phyloP scores from a whole-genome alignment of 2,797 vertebrate genomes.

The Sphenopsis melanotis region DNA sequence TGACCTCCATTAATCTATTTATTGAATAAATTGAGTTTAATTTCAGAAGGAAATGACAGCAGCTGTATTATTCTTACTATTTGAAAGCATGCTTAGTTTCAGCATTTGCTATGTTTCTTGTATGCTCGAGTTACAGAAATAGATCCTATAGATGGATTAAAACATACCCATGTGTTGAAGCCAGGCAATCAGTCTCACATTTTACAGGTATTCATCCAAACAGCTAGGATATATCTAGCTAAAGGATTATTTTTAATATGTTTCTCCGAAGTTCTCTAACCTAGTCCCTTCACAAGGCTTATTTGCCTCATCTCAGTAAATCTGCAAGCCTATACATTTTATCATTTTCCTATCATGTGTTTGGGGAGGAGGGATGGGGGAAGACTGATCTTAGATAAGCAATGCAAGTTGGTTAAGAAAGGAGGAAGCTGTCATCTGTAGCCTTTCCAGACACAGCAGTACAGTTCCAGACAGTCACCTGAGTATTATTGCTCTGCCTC shows the following conservation, averaged over 20 bases:
- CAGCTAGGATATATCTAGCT: slow-evolving; percentile 22
- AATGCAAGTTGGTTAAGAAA: slow-evolving; percentile 56
- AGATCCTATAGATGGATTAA: slow-evolving; percentile 58
- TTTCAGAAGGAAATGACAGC: neutral
- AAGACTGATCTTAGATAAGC: slow-evolving; percentile 37
- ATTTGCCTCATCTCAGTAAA: slow-evolving; percentile 59
- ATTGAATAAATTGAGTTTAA: neutral
- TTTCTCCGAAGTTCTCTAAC: neutral
- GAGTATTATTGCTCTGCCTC: slow-evolving; percentile 70
- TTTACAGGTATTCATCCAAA: slow-evolving; percentile 59
- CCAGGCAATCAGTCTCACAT: slow-evolving; percentile 38
- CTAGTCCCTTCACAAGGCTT: neutral
- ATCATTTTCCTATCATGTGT: slow-evolving; percentile 49
- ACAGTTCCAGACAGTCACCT: slow-evolving; percentile 74
- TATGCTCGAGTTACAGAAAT: slow-evolving; percentile 43
- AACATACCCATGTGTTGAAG: slow-evolving; percentile 51
- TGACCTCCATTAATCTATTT: neutral
- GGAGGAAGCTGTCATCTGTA: slow-evolving; percentile 69
- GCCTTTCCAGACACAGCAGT: slow-evolving; percentile 80
- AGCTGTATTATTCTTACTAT: slow-evolving; percentile 24
- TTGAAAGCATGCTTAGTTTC: slow-evolving; percentile 44
- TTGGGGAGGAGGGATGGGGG: neutral
- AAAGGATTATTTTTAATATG: slow-evolving; percentile 56
- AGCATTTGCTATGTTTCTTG: slow-evolving; percentile 23
- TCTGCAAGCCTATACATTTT: slow-evolving; percentile 45